Conservation (phyloP, 2,113 vertebrate genomes). For the Acanthisitta chloris region DNA sequence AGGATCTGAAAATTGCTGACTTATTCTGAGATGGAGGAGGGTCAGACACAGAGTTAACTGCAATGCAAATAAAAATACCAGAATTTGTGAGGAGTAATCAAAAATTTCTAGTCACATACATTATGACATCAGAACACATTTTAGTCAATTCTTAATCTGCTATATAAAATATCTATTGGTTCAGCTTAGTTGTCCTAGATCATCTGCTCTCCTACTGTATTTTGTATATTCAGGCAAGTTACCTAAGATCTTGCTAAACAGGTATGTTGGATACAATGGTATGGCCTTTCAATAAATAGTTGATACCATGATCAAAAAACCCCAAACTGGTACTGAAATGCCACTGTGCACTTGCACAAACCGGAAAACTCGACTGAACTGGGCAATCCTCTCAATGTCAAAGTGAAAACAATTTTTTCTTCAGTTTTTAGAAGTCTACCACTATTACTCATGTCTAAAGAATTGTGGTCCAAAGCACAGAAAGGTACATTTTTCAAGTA, state of each 20-base stretch:
- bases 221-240: not conserved
- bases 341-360: not conserved
- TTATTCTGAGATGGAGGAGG: constrained; percentile 74
- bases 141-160: not conserved
- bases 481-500: not conserved
- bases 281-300: not conserved
- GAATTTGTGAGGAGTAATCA: not conserved
- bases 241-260: not conserved
- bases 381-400: not conserved
- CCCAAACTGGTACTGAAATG: not conserved
- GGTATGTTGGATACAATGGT: not conserved
- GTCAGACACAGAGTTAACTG: constrained; percentile 84
- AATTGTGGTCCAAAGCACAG: not conserved
- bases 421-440: not conserved
- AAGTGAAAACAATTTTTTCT: not conserved
- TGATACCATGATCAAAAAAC: not conserved
- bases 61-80: not conserved
- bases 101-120: not conserved
- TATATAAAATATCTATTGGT: not conserved
- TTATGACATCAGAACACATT: not conserved
- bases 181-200: not conserved
- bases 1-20: constrained; percentile 78
- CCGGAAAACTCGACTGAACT: not conserved
- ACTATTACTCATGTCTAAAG: not conserved
- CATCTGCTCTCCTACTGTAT: not conserved